These are phyloP conservation scores for Etheostoma nigrum DNA, from an alignment of 2,797 vertebrate genomes.

Conservation along the genomic window DNA sequence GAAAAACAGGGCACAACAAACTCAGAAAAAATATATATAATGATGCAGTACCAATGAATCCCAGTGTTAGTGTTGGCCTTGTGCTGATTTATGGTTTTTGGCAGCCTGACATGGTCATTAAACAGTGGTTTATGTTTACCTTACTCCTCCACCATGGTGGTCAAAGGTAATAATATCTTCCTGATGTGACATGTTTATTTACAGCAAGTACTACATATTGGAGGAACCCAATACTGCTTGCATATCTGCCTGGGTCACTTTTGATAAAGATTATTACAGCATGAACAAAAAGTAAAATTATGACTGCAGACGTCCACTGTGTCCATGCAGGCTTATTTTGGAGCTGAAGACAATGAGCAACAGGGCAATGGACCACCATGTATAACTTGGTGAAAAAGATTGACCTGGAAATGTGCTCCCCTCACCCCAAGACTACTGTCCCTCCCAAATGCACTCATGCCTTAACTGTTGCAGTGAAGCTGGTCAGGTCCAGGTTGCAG, in stretches of 20 bases:
- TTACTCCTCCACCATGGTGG: constrained; percentile 21
- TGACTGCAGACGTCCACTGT: not conserved
- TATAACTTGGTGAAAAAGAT: constrained; percentile 9
- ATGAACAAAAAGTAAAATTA: constrained; percentile 9
- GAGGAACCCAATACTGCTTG: constrained; percentile 22
- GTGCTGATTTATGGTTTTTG: constrained; percentile 58
- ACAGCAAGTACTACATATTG: constrained; percentile 43
- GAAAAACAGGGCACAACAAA: constrained; percentile 12
- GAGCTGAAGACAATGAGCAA: constrained; percentile 2
- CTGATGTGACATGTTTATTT: constrained; percentile 53
- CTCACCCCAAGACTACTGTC: constrained; percentile 15
- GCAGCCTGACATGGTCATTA: constrained; percentile 46
- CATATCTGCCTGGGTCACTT: constrained; percentile 1
- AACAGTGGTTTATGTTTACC: constrained; percentile 58
- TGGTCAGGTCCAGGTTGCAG: constrained; percentile 43
- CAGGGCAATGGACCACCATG: constrained; percentile 1
- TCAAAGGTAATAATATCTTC: constrained; percentile 49
- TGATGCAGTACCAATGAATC: constrained; percentile 15
- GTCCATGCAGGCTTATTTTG: not conserved
- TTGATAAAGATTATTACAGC: not conserved
- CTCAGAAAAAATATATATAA: constrained; percentile 11
- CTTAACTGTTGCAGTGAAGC: constrained; percentile 30
- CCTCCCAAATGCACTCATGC: constrained; percentile 30
- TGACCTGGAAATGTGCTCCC: constrained; percentile 24
- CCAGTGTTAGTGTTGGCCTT: constrained; percentile 41